These are phyloP conservation scores for Nephrocerus scutellatus DNA, from an alignment of 2,888 invertebrate genomes.

Conservation along the genomic window DNA sequence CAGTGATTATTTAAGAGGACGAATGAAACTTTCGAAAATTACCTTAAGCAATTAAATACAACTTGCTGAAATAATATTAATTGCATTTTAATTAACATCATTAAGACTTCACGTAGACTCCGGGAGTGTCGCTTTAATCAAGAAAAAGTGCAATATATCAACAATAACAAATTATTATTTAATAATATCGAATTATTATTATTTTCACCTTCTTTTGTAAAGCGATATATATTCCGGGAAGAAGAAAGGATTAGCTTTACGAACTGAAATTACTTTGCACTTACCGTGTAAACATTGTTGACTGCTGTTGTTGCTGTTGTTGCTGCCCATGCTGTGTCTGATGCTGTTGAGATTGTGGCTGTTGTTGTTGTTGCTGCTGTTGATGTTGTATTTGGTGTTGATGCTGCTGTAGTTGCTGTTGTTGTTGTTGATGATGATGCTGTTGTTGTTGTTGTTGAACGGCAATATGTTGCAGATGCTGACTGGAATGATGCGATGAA, in stretches of 20 bases:
- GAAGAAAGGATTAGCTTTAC: slow-evolving; percentile 1
- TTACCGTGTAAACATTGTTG: slow-evolving; percentile 33
- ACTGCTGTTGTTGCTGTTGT: slow-evolving; percentile 28
- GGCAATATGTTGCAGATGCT: slow-evolving; percentile 14
- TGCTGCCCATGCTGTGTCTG: slow-evolving; percentile 23
- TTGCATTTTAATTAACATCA: too few species aligned
- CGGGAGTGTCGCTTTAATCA: slow-evolving; percentile 9
- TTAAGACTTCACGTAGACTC: too few species aligned
- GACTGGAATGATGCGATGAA: slow-evolving; percentile 26
- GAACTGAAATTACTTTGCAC: slow-evolving; percentile 11
- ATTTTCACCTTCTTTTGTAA: not conserved
- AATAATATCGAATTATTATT: slow-evolving; percentile 2
- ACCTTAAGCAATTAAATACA: too few species aligned
- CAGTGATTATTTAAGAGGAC: slow-evolving; percentile 7
- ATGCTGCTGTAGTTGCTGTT: slow-evolving; percentile 15
- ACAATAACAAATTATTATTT: slow-evolving; percentile 4
- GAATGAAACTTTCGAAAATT: slow-evolving; percentile 8
- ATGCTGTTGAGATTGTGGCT: slow-evolving; percentile 22
- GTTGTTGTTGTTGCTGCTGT: slow-evolving; percentile 23
- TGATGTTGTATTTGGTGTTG: slow-evolving; percentile 18
- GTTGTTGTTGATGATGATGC: slow-evolving; percentile 20
- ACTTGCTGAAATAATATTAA: too few species aligned
- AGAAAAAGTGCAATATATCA: slow-evolving; percentile 14
- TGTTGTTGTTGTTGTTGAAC: slow-evolving; percentile 20
- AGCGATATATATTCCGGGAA: slow-evolving; percentile 5